Percentiles rank a stretch among this genome's conserved stretches.
These are phyloP conservation scores for Ophion slaviceki DNA, from an alignment of 2,888 invertebrate species.

Conservation along the genomic window DNA sequence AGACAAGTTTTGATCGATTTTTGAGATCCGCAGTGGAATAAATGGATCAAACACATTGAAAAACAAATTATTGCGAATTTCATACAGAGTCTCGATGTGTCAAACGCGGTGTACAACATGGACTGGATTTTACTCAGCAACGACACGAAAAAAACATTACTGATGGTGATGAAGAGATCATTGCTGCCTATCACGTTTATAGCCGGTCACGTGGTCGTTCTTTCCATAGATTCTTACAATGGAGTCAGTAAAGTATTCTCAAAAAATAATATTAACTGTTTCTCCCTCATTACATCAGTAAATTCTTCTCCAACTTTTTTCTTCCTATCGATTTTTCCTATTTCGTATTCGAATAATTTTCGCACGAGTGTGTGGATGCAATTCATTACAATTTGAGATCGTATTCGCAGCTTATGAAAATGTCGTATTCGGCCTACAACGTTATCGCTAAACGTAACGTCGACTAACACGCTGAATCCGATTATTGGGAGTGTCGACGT, in stretches of 20 bases:
- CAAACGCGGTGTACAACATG: background rate
- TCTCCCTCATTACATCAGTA: too few relatives aligned
- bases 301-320: too few relatives aligned
- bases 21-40: background rate
- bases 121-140: background rate
- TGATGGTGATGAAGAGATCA: background rate
- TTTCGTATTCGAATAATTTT: too few relatives aligned
- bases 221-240: background rate
- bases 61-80: background rate
- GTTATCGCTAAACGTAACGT: conserved; percentile 51
- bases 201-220: background rate
- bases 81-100: background rate
- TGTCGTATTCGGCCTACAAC: conserved; percentile 69
- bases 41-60: background rate
- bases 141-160: background rate
- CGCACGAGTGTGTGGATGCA: too few relatives aligned
- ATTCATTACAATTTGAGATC: too few relatives aligned
- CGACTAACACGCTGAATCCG: too few relatives aligned
- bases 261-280: too few relatives aligned
- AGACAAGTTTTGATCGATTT: background rate
- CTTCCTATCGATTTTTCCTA: too few relatives aligned
- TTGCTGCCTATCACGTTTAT: background rate
- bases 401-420: conserved; percentile 68
- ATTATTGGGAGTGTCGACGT: too few relatives aligned
- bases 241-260: background rate